phyloP scores from a whole-genome alignment of 1,140 invertebrate genomes.

The Drosophila paulistorum region DNA sequence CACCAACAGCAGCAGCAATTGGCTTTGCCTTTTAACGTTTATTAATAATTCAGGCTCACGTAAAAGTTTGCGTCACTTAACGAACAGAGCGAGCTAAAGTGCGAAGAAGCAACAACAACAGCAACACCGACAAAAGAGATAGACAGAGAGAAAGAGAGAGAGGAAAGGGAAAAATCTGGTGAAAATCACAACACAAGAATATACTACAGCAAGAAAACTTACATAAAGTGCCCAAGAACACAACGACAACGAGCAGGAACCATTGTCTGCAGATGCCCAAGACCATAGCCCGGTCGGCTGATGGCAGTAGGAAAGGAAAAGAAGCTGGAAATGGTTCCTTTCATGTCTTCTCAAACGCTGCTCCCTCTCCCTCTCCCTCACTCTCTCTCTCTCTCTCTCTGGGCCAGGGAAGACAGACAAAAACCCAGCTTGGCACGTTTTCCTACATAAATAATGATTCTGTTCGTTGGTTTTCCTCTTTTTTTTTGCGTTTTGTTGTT shows the following conservation, averaged over 20 bases:
- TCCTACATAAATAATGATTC: slow-evolving; percentile 67
- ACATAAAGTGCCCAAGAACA: slow-evolving; percentile 17
- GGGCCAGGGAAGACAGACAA: slow-evolving; percentile 11
- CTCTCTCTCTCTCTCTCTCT: too few species aligned
- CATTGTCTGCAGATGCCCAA: slow-evolving; percentile 56
- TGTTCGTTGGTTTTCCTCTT: slow-evolving; percentile 42
- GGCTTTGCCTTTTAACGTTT: slow-evolving; percentile 61
- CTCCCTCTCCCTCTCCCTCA: too few species aligned
- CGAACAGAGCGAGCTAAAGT: slow-evolving; percentile 28
- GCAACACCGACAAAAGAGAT: not conserved
- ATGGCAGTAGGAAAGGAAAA: not conserved
- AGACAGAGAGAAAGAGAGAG: not conserved
- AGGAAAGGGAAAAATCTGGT: slow-evolving; percentile 42
- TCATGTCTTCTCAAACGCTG: not conserved
- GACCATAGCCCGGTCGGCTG: not conserved
- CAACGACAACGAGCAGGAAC: slow-evolving; percentile 6
- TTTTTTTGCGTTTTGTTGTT: not conserved
- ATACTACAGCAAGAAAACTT: slow-evolving; percentile 23
- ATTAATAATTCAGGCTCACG: slow-evolving; percentile 64
- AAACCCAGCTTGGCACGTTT: slow-evolving; percentile 47
- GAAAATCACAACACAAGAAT: slow-evolving; percentile 43
- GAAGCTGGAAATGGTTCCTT: slow-evolving; percentile 9
- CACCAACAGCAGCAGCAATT: slow-evolving; percentile 35
- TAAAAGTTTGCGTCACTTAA: slow-evolving; percentile 64
- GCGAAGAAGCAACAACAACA: slow-evolving; percentile 28